Evolutionary conservation across 2,797 vertebrate species (phyloP).

Genomic region (Sebastes steindachneri): DNA sequence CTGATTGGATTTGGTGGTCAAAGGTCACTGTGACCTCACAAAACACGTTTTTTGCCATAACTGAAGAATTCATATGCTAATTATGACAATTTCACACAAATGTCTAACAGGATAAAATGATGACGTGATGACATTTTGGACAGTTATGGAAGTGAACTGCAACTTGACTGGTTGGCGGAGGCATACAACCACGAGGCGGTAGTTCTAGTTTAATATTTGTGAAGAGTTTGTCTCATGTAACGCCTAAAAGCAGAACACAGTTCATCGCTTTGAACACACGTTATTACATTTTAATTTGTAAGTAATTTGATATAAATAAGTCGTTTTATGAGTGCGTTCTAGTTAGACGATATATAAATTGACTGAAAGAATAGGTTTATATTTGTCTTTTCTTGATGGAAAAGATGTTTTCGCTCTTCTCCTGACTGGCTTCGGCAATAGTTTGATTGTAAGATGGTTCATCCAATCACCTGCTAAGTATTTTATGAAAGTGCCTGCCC

Average conservation of each 20-base stretch:
- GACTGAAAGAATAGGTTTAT: background rate
- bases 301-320: background rate
- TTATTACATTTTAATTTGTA: background rate
- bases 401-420: background rate
- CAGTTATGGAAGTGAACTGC: too few relatives aligned
- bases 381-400: background rate
- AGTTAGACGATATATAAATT: background rate
- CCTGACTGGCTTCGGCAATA: background rate
- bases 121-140: too few relatives aligned
- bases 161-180: too few relatives aligned
- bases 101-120: too few relatives aligned
- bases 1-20: too few relatives aligned
- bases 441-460: background rate
- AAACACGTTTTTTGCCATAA: too few relatives aligned
- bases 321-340: background rate
- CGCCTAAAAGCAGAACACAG: background rate
- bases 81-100: too few relatives aligned
- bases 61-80: too few relatives aligned
- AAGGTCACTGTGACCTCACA: too few relatives aligned
- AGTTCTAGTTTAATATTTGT: background rate
- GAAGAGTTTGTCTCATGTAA: background rate
- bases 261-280: background rate
- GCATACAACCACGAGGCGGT: too few relatives aligned
- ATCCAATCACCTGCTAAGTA: background rate
- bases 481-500: background rate